Conservation (phyloP, 2,888 invertebrate species). For the Nowickia ferox region DNA sequence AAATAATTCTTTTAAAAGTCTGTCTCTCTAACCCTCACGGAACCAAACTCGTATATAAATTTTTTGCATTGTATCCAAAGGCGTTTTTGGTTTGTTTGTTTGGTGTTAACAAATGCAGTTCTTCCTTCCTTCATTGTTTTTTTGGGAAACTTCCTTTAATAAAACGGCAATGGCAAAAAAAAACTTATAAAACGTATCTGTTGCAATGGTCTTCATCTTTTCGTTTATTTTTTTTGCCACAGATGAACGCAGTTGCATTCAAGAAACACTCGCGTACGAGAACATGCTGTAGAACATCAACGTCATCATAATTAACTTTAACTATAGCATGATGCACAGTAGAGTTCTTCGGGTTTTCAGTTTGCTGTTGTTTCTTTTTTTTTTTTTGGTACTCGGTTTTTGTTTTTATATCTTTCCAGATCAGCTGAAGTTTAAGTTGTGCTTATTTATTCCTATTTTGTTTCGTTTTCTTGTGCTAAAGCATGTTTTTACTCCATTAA, state of each 20-base stretch:
- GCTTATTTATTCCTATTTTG: slow-evolving; percentile 42
- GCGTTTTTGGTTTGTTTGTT: slow-evolving; percentile 48
- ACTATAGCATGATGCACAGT: slow-evolving; percentile 55
- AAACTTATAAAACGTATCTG: slow-evolving; percentile 29
- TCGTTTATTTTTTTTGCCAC: slow-evolving; percentile 26
- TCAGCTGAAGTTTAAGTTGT: slow-evolving; percentile 65
- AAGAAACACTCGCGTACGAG: slow-evolving; percentile 42
- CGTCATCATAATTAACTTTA: slow-evolving; percentile 71
- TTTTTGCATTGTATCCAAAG: slow-evolving; percentile 46
- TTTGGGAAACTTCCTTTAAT: slow-evolving; percentile 66
- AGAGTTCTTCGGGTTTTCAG: slow-evolving; percentile 30
- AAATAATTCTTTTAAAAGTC: slow-evolving; percentile 17
- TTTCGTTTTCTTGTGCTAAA: slow-evolving; percentile 50
- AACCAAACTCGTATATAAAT: slow-evolving; percentile 7
- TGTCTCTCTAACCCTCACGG: slow-evolving; percentile 1
- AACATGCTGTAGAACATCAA: slow-evolving; percentile 59
- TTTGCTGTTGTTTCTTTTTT: slow-evolving; percentile 24
- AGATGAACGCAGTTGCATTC: slow-evolving; percentile 34
- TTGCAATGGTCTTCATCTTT: slow-evolving; percentile 38
- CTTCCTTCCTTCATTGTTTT: slow-evolving; percentile 70
- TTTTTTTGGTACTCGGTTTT: slow-evolving; percentile 22
- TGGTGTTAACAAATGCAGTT: slow-evolving; percentile 66
- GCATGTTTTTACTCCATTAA: slow-evolving; percentile 69
- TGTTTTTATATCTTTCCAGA: slow-evolving; percentile 63
- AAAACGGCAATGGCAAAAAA: slow-evolving; percentile 30